Evolutionary conservation across 2,113 vertebrate species (phyloP), one percentile per base, ranked within the genome.

Genomic region (Pygoscelis antarcticus): DNA sequence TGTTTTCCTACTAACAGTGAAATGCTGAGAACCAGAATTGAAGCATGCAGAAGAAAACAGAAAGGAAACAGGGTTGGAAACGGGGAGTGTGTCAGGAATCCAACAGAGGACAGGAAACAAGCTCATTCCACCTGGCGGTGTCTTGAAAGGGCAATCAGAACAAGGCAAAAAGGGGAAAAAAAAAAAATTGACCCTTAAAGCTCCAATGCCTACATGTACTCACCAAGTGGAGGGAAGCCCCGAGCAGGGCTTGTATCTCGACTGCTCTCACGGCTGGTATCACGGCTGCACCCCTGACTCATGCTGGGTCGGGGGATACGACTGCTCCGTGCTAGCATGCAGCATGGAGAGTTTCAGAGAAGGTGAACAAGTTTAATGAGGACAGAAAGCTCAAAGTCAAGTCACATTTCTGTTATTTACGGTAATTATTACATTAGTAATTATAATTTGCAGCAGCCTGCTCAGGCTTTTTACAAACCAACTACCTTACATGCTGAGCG

Each of bases 201-300:
- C 93, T 97, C 83, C 97, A 97, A 96, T 32, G 77, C 98, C 98
- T 98, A 82, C 96, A 3, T 81, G 98, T 99, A 99, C 99, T 99
- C 99, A 99, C 99, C 99, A 97, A 99, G 99, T 87, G 99, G 99
- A 98, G 99, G 93, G 91, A 99, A 99, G 98, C 99, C 99, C 99
- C 99, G 98, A 98, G 99, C 99, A 93, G 99, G 99, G 98, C 99
- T 99, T 97, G 99, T 99, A 99, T 99, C 99, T 42, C 99, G 99
- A 98, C 99, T 99, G 99, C 99, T 99, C 98, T 99, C 99, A 97
- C 99, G 99, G 99, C 99, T 99, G 98, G 99, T 99, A 98, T 99
- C 99, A 98, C 99, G 99, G 98, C 99, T 99, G 98, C 99, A 99
- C 98, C 99, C 99, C 98, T 99, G 99, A 99, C 99, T 99, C 99